Percentiles rank a stretch among this genome's conserved stretches.
Conservation (phyloP, 2,888 invertebrate species). For the Nomada goodeniana region DNA sequence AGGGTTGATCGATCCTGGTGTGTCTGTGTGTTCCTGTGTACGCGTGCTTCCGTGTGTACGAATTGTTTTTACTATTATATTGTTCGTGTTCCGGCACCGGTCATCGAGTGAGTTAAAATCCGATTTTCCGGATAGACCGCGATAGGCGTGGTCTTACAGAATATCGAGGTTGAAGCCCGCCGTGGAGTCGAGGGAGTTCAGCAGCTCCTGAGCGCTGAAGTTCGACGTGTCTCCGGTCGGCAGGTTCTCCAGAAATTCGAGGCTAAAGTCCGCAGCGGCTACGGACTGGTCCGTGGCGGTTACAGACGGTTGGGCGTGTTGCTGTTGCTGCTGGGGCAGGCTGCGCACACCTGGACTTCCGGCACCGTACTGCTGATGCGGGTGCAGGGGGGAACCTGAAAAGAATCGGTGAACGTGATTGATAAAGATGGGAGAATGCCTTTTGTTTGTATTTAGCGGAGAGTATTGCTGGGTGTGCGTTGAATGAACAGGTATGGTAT, state of each 20-base stretch:
- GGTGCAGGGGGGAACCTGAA: constrained; percentile 83
- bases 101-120: constrained; percentile 17
- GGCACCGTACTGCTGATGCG: constrained; percentile 83
- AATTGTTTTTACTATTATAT: not conserved
- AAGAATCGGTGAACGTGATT: constrained; percentile 21
- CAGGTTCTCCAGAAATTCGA: constrained; percentile 94
- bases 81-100: constrained; percentile 22
- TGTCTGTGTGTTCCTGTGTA: too few relatives aligned
- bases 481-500: too few relatives aligned
- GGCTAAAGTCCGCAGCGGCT: constrained; percentile 88
- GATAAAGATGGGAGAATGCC: not conserved
- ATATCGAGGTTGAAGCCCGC: constrained; percentile 85
- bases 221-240: constrained; percentile 90
- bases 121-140: constrained; percentile 57
- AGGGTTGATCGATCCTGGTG: constrained; percentile 43
- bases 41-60: not conserved
- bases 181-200: constrained; percentile 93
- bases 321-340: constrained; percentile 73
- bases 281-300: constrained; percentile 79
- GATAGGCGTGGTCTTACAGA: constrained; percentile 75
- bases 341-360: constrained; percentile 82
- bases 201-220: constrained; percentile 92
- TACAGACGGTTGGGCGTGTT: constrained; percentile 75
- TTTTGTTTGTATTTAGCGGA: not conserved
- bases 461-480: too few relatives aligned